phyloP scores from a whole-genome alignment of 2,113 vertebrate species.

The Tetrax tetrax region DNA sequence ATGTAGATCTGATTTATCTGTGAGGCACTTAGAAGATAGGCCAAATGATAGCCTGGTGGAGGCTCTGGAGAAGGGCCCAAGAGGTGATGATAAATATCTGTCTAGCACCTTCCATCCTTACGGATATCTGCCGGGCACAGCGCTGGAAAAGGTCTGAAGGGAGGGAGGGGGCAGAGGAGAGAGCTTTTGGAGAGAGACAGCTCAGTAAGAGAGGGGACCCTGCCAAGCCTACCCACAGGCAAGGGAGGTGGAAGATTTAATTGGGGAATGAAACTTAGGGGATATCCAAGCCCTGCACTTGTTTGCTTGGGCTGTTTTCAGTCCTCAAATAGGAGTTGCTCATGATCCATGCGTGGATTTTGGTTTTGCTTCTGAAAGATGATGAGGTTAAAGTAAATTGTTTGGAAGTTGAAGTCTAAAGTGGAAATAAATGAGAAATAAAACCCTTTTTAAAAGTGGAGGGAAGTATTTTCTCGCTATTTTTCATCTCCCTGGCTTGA shows the following conservation, averaged over 20 bases:
- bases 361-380: not conserved
- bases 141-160: not conserved
- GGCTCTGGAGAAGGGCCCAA: conserved; percentile 32
- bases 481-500: conserved; percentile 65
- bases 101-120: conserved; percentile 41
- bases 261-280: not conserved
- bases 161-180: not conserved
- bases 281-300: not conserved
- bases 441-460: conserved; percentile 54
- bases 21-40: conserved; percentile 56
- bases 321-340: not conserved
- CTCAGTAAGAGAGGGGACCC: not conserved
- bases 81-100: conserved; percentile 52
- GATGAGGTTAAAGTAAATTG: conserved; percentile 48
- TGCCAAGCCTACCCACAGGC: not conserved
- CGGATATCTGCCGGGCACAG: not conserved
- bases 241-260: not conserved
- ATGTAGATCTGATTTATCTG: conserved; percentile 53
- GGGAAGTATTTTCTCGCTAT: conserved; percentile 58
- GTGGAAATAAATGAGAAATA: conserved; percentile 64
- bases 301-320: not conserved
- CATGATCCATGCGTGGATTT: fast-evolving
- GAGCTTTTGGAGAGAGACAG: not conserved
- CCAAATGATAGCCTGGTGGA: conserved; percentile 14
- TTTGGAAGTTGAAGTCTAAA: conserved; percentile 31